phyloP scores from a whole-genome alignment of 2,113 vertebrate genomes.

The Hipposideros armiger region DNA sequence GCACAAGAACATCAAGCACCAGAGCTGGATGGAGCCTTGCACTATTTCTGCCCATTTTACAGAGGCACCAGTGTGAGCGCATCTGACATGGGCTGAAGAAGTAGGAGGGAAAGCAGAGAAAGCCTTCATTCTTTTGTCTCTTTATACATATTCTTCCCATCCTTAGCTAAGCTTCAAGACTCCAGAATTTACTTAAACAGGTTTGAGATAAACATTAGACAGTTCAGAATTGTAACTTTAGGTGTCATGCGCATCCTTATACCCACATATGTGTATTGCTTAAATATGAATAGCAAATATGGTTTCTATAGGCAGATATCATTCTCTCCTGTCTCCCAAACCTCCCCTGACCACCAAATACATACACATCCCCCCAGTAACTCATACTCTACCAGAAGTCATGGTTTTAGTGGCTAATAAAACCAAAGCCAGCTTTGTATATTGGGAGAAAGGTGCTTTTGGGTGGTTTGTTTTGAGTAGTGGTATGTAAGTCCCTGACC shows the following conservation, averaged over 20 bases:
- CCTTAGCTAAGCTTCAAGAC: neutral
- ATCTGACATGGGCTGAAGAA: neutral
- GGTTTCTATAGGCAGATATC: neutral
- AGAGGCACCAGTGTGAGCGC: neutral
- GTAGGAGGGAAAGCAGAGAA: neutral
- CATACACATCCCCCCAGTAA: neutral
- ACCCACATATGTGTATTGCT: neutral
- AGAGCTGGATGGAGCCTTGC: neutral
- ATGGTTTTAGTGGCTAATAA: constrained; percentile 25
- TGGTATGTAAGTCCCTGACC: neutral
- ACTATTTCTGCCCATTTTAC: neutral
- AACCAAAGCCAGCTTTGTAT: neutral
- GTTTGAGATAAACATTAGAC: constrained; percentile 4
- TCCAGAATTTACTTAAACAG: neutral
- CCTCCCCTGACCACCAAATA: neutral
- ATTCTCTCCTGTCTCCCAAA: neutral
- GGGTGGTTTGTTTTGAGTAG: constrained; percentile 27
- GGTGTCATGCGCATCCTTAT: neutral
- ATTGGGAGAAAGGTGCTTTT: neutral
- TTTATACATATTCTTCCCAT: neutral
- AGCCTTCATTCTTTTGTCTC: neutral
- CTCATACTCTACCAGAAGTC: neutral
- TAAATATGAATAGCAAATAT: neutral
- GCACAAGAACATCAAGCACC: neutral
- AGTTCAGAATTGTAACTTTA: constrained; percentile 40